These are phyloP conservation scores for Bellardia bayeri DNA, from an alignment of 2,888 invertebrate species.

Conservation along the genomic window DNA sequence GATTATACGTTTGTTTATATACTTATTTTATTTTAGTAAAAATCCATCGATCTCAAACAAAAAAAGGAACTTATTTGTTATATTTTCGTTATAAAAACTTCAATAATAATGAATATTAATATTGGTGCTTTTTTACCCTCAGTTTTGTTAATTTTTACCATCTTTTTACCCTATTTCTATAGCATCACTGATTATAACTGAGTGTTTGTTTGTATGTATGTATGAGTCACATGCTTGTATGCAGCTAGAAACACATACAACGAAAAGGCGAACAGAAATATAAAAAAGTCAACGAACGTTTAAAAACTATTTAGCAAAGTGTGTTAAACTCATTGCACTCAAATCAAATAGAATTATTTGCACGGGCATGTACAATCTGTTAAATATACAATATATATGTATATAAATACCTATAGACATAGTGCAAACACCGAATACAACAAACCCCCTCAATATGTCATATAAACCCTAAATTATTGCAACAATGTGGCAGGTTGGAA, in stretches of 20 bases:
- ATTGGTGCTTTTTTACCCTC: no score
- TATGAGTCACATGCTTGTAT: constrained; percentile 30
- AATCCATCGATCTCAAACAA: no score
- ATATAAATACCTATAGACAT: not conserved
- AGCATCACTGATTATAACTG: no score
- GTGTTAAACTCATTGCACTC: constrained; percentile 54
- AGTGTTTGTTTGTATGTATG: not conserved
- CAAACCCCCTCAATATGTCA: constrained; percentile 29
- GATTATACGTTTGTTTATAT: no score
- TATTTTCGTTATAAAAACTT: no score
- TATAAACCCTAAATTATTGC: constrained; percentile 16
- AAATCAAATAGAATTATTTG: constrained; percentile 40
- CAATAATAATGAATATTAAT: no score
- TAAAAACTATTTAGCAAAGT: constrained; percentile 56
- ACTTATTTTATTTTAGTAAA: no score
- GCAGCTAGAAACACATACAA: not conserved
- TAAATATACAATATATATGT: not conserved
- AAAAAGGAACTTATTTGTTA: no score
- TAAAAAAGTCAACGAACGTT: constrained; percentile 55
- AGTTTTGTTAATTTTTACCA: no score
- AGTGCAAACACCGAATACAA: not conserved
- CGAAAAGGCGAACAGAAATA: constrained; percentile 11
- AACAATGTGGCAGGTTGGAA: constrained; percentile 12
- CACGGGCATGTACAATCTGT: not conserved
- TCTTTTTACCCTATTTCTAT: no score